Conservation (phyloP, 2,797 vertebrate species). For the Sphaeramia orbicularis region DNA sequence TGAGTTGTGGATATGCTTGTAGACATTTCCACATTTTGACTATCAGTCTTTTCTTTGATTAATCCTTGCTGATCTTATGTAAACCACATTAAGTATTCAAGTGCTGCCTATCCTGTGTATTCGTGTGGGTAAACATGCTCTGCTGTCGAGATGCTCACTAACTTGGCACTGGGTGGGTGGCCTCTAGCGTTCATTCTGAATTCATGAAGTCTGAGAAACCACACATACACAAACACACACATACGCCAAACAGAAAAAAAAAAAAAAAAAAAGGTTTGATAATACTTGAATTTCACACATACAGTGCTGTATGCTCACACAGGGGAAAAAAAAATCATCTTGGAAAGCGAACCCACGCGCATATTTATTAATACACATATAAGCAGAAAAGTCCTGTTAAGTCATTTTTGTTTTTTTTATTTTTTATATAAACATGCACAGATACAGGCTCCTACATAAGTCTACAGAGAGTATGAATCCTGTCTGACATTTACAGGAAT, state of each 20-base stretch:
- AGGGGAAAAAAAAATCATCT: background rate
- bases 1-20: too few relatives aligned
- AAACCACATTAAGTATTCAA: conserved; percentile 2
- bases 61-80: conserved; percentile 11
- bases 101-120: background rate
- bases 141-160: conserved; percentile 16
- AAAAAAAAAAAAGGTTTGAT: too few relatives aligned
- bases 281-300: conserved; percentile 5
- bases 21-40: background rate
- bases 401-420: too few relatives aligned
- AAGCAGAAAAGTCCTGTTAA: background rate
- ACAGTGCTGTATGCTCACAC: background rate
- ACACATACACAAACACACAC: background rate
- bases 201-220: conserved; percentile 38
- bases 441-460: conserved; percentile 9
- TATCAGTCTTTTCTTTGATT: background rate
- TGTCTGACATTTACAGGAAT: conserved; percentile 51
- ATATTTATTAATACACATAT: background rate
- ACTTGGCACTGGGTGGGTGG: conserved; percentile 24
- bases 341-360: conserved; percentile 4
- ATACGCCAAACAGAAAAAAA: conserved; percentile 3
- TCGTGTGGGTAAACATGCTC: conserved; percentile 24
- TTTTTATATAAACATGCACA: too few relatives aligned
- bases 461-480: conserved; percentile 30
- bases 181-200: conserved; percentile 34